Base-by-base conservation (phyloP, 2,113 vertebrate species). In the Chloropsis cyanopogon region DNA sequence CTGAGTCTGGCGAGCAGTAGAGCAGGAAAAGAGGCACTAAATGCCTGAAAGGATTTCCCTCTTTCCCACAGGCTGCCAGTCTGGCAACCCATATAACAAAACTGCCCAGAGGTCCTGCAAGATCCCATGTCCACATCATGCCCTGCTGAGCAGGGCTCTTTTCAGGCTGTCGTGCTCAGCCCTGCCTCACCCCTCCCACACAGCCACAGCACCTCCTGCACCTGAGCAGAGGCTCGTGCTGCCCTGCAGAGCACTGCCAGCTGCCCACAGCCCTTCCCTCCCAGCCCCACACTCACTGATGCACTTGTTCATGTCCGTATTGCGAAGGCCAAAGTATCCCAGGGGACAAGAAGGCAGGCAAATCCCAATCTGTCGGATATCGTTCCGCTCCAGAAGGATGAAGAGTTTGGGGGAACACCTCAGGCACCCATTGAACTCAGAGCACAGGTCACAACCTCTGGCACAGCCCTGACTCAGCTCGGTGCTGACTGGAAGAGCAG, bases 231-330 rank as follows among this genome's bases (percentile, higher is more conserved):
- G 65, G 57, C 4, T 0, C 14, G 4, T 1, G 0, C n/a, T 24
- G 20, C 42, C 33, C 63, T 49, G 54, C 69, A 73, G 18, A 35
- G 35, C 56, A 1, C n/a, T 5, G 6, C 22, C 21, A 6, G 23
- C 41, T 39, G 10, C 66, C 75, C 2, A 1, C 17, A 26, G 5
- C 63, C 6, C 0, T 4, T 26, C 59, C 46, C 82, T 65, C 75
- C 78, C 64, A 20, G 28, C 39, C 42, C 19, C 29, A 6, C 80
- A 98, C 99, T 99, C 97, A 99, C 99, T 99, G 96, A 98, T 99
- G 98, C 99, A 99, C 98, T 99, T 99, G 98, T 99, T 99, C 98
- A 99, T 99, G 93, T 99, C 99, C 4, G 98, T 99, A 68, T 98
- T 99, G 96, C 99, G 99, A 97, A 99, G 98, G 75, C 99, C 99